Conservation (phyloP, 1,140 invertebrate species). For the Philopotamus ludificatus region DNA sequence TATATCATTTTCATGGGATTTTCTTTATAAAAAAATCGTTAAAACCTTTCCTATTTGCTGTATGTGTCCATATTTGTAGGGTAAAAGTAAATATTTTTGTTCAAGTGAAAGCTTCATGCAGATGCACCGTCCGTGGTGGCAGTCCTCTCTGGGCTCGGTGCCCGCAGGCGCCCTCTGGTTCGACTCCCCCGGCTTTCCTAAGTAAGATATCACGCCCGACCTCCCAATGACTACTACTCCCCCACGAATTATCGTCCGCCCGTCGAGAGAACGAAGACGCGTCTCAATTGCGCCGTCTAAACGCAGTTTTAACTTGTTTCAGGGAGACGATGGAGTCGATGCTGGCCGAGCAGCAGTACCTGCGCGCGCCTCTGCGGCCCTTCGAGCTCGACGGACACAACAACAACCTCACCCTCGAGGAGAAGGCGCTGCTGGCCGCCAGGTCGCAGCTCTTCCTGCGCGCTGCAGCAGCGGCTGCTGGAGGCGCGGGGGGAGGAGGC, state of each 20-base stretch:
- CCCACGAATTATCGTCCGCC: constrained; percentile 4
- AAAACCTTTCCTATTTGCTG: too few species aligned
- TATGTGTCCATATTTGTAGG: too few species aligned
- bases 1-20: too few species aligned
- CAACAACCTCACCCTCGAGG: constrained; percentile 70
- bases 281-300: background rate
- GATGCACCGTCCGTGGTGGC: constrained; percentile 38
- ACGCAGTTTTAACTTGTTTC: constrained; percentile 44
- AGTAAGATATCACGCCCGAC: constrained; percentile 35
- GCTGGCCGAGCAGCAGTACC: constrained; percentile 73
- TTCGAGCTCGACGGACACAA: constrained; percentile 72
- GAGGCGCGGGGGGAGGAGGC: constrained; percentile 57
- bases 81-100: constrained; percentile 28
- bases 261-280: background rate
- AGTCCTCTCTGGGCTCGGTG: constrained; percentile 27
- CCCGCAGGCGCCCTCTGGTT: constrained; percentile 32
- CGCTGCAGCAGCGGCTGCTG: constrained; percentile 63
- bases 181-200: constrained; percentile 37
- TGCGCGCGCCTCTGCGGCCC: constrained; percentile 69
- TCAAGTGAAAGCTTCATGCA: constrained; percentile 43
- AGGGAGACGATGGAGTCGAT: constrained; percentile 83
- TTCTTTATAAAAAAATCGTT: too few species aligned
- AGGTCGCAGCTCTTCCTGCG: constrained; percentile 66
- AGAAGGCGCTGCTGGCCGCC: constrained; percentile 71
- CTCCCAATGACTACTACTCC: background rate